Evolutionary conservation across 2,797 vertebrate species (phyloP).

Genomic region (Hippopotamyrus pictus): DNA sequence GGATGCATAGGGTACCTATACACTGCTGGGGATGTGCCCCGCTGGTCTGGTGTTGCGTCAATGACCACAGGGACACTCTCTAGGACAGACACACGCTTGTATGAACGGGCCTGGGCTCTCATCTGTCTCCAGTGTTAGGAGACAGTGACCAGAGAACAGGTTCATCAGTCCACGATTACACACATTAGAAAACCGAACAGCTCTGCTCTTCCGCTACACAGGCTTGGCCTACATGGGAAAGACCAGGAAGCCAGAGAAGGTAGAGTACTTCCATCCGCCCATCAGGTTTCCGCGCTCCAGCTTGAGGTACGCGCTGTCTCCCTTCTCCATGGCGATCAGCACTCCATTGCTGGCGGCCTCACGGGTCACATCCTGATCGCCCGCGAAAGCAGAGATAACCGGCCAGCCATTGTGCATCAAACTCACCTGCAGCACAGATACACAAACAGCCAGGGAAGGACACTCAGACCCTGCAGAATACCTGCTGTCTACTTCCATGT

Average conservation of each 20-base stretch:
- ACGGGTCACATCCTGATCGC: constrained; percentile 93
- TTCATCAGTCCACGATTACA: background rate
- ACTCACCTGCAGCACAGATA: constrained; percentile 70
- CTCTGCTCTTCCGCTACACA: background rate
- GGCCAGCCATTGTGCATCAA: constrained; percentile 96
- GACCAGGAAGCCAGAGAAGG: constrained; percentile 95
- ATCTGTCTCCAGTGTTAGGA: background rate
- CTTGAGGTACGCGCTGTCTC: constrained; percentile 93
- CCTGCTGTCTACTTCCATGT: background rate
- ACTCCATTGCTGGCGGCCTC: constrained; percentile 96
- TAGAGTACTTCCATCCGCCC: constrained; percentile 97
- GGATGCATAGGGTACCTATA: background rate
- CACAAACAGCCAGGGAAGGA: background rate
- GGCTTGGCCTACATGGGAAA: constrained; percentile 79
- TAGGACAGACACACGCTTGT: background rate
- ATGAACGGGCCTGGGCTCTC: background rate
- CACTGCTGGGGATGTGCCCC: background rate
- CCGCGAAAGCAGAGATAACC: constrained; percentile 93
- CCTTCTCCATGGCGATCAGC: constrained; percentile 94
- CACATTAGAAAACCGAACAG: background rate
- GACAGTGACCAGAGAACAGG: background rate
- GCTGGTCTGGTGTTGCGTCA: background rate
- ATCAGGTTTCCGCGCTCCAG: constrained; percentile 93
- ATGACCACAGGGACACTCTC: background rate
- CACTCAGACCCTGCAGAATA: background rate